Conservation (phyloP, 2,888 invertebrate genomes). For the Psylliodes chrysocephalus region DNA sequence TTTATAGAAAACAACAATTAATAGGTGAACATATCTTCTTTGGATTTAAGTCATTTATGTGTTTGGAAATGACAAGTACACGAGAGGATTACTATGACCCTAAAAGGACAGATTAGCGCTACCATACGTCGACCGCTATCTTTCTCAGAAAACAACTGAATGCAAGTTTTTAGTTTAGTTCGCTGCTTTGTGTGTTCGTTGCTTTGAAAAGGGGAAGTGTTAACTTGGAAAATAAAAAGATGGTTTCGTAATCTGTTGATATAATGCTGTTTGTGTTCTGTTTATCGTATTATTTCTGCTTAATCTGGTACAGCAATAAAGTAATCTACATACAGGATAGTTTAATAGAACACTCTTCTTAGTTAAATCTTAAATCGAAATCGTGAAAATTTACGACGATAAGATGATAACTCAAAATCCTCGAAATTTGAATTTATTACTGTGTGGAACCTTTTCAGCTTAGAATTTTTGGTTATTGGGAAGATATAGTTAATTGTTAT, state of each 20-base stretch:
- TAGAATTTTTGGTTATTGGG: too few relatives aligned
- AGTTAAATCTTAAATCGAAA: too few relatives aligned
- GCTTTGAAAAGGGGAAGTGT: constrained; percentile 25
- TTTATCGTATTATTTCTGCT: too few relatives aligned
- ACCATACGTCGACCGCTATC: constrained; percentile 44
- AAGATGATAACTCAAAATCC: too few relatives aligned
- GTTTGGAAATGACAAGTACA: constrained; percentile 45
- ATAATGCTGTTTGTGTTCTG: not conserved
- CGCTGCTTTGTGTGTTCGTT: not conserved
- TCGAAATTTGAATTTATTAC: too few relatives aligned
- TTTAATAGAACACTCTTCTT: too few relatives aligned
- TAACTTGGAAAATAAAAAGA: not conserved
- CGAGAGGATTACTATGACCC: constrained; percentile 48
- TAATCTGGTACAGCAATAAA: too few relatives aligned
- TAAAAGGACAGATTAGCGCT: constrained; percentile 49
- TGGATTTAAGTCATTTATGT: constrained; percentile 30
- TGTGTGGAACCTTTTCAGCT: too few relatives aligned
- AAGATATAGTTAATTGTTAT: too few relatives aligned
- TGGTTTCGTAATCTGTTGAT: not conserved
- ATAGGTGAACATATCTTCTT: constrained; percentile 29
- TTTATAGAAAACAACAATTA: constrained; percentile 17
- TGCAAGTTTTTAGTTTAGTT: constrained; percentile 35
- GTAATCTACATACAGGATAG: too few relatives aligned
- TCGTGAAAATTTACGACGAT: too few relatives aligned
- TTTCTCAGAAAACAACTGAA: constrained; percentile 53